Evolutionary conservation across 2,797 vertebrate species (phyloP).

Genomic region (Gymnodraco acuticeps): DNA sequence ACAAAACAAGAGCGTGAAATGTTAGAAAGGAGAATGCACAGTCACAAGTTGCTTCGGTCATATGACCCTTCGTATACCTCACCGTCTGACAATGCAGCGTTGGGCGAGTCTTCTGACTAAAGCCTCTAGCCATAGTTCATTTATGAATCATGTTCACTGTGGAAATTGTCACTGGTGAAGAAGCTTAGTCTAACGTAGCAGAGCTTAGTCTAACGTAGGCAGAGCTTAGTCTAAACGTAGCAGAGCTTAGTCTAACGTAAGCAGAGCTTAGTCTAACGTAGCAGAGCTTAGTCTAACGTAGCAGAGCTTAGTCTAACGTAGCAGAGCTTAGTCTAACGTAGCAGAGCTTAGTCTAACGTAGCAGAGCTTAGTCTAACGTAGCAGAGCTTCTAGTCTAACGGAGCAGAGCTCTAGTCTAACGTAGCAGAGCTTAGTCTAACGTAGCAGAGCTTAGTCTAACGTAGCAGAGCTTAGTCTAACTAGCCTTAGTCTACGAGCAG

Average conservation of each 20-base stretch:
- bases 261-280: conserved; percentile 3
- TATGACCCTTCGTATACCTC: conserved; percentile 31
- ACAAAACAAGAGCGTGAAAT: conserved; percentile 19
- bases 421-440: too few species aligned
- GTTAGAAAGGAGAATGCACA: conserved; percentile 3
- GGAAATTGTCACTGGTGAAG: conserved; percentile 1
- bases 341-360: too few species aligned
- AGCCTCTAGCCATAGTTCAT: not conserved
- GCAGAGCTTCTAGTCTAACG: conserved; percentile 8
- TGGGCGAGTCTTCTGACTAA: not conserved
- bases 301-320: too few species aligned
- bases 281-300: too few species aligned
- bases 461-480: too few species aligned
- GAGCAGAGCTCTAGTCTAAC: too few species aligned
- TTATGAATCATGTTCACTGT: conserved; percentile 13
- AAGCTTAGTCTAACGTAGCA: not conserved
- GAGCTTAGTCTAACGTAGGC: not conserved
- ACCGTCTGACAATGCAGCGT: not conserved
- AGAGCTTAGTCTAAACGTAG: not conserved
- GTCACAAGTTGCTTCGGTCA: conserved; percentile 35
- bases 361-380: too few species aligned
- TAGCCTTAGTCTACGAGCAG: not conserved
- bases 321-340: conserved; percentile 5
- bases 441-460: not conserved
- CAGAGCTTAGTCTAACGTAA: not conserved